Conservation (phyloP, 2,113 vertebrate species). For the rat (Rattus norvegicus) region DNA sequence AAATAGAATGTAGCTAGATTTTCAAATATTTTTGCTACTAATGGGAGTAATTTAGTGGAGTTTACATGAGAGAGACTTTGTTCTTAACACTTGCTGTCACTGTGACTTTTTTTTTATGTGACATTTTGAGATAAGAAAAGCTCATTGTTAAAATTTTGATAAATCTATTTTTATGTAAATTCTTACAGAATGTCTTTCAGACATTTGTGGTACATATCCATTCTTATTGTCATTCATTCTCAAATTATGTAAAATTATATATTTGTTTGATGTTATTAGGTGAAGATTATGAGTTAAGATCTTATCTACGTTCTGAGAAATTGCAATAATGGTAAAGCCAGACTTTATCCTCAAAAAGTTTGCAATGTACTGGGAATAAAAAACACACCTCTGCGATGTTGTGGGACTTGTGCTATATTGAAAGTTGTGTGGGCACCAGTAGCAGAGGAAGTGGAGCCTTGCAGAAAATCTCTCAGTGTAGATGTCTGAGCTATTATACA, state of each 20-base stretch:
- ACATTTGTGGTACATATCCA: not conserved
- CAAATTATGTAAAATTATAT: not conserved
- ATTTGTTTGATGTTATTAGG: not conserved
- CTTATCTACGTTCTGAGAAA: not conserved
- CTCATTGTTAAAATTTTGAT: not conserved
- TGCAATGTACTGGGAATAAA: fast-evolving
- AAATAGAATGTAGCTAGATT: not conserved
- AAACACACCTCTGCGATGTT: not conserved
- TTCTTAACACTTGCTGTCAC: not conserved
- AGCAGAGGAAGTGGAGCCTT: not conserved
- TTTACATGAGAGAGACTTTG: not conserved
- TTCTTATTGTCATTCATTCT: not conserved
- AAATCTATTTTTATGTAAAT: not conserved
- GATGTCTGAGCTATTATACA: not conserved
- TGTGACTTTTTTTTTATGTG: not conserved
- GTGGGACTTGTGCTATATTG: not conserved
- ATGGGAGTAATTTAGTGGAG: not conserved
- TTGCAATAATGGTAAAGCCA: not conserved
- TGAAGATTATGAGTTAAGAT: not conserved
- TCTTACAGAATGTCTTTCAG: not conserved
- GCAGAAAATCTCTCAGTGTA: not conserved
- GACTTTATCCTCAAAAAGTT: not conserved
- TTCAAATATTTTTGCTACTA: not conserved
- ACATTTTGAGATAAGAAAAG: too few relatives aligned
- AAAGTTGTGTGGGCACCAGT: not conserved